Conservation (phyloP, 2,797 vertebrate species). For the Acridotheres tristis region DNA sequence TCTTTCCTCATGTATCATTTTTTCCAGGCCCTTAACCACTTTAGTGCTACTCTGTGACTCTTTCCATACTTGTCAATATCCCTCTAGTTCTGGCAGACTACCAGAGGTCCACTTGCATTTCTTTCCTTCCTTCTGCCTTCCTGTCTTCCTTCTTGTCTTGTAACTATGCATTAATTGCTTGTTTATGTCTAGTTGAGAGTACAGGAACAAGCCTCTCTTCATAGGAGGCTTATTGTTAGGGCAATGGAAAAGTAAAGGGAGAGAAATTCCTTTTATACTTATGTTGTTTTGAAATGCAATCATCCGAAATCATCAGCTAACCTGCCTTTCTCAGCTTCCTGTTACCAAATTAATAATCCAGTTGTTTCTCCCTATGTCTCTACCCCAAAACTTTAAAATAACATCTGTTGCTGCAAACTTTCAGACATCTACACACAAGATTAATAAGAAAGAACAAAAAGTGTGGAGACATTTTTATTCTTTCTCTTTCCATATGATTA, state of each 20-base stretch:
- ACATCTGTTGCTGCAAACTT: background rate
- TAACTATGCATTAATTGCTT: background rate
- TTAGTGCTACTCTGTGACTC: background rate
- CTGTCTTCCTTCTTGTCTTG: background rate
- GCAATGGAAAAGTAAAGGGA: background rate
- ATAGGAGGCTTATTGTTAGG: background rate
- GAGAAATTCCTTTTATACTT: background rate
- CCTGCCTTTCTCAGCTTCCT: background rate
- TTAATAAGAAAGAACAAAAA: background rate
- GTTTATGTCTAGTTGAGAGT: background rate
- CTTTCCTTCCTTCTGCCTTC: background rate
- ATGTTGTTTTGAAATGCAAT: background rate
- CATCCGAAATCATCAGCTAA: background rate
- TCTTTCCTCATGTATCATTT: background rate
- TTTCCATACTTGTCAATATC: background rate
- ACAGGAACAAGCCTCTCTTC: background rate
- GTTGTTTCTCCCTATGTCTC: background rate
- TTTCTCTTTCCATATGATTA: background rate
- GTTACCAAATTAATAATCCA: background rate
- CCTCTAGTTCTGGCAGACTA: background rate
- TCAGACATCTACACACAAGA: background rate
- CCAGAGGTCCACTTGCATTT: background rate
- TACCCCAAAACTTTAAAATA: background rate
- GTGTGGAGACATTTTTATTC: background rate
- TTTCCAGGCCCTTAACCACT: background rate